phyloP scores from a whole-genome alignment of 2,797 vertebrate genomes.

The Mycteria americana region DNA sequence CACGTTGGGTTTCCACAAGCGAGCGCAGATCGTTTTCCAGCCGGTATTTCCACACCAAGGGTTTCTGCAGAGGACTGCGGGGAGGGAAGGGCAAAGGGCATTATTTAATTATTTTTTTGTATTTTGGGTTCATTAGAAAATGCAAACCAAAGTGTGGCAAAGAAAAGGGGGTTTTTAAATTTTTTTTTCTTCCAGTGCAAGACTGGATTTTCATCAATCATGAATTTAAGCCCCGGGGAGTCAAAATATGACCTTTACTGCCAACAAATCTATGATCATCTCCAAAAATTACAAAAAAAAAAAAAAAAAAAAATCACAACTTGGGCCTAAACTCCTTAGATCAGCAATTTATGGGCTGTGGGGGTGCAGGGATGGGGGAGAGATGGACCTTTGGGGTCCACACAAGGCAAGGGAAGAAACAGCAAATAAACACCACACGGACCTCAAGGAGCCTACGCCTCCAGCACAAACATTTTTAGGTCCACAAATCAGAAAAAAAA shows the following conservation, averaged over 20 bases:
- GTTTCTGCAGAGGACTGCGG: neutral
- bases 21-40: neutral
- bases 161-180: rapidly evolving
- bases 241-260: neutral
- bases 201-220: neutral
- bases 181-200: neutral
- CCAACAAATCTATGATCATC: neutral
- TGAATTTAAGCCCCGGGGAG: neutral
- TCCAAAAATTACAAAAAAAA: neutral
- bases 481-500: neutral
- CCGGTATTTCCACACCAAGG: neutral
- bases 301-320: rapidly evolving
- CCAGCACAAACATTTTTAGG: neutral
- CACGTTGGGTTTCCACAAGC: neutral
- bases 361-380: neutral
- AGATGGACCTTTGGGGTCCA: neutral
- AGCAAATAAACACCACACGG: neutral
- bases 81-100: neutral
- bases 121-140: rapidly evolving
- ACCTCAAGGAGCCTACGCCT: neutral
- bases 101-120: rapidly evolving
- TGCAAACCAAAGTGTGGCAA: neutral
- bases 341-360: neutral
- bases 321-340: neutral
- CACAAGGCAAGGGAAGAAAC: neutral